phyloP scores from a whole-genome alignment of 1,140 invertebrate species.

The Venturia canescens region DNA sequence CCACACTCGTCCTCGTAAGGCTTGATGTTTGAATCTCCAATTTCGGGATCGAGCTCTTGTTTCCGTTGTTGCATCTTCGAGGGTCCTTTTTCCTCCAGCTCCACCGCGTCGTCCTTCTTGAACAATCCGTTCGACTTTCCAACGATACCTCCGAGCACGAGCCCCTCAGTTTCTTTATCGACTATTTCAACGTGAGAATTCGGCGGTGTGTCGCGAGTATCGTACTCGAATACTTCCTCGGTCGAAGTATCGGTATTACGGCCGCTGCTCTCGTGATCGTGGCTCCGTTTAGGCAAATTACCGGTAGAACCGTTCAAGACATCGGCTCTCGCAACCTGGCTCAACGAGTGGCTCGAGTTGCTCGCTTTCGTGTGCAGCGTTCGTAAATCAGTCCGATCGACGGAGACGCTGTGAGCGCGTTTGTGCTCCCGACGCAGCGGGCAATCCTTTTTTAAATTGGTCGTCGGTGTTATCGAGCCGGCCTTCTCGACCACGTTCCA shows the following conservation, averaged over 20 bases:
- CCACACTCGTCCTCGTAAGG: slow-evolving; percentile 60
- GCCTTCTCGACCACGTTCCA: slow-evolving; percentile 76
- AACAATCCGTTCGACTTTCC: no score
- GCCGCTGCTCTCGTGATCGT: slow-evolving; percentile 41
- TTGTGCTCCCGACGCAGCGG: slow-evolving; percentile 76
- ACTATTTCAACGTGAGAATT: slow-evolving; percentile 73
- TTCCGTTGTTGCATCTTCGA: slow-evolving; percentile 3
- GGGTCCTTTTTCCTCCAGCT: no score
- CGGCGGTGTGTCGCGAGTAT: slow-evolving; percentile 70
- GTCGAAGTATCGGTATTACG: slow-evolving; percentile 65
- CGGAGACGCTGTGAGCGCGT: slow-evolving; percentile 79
- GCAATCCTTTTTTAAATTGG: slow-evolving; percentile 61
- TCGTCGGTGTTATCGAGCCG: slow-evolving; percentile 50
- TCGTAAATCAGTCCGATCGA: slow-evolving; percentile 71
- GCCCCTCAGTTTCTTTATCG: no score
- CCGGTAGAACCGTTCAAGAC: slow-evolving; percentile 13
- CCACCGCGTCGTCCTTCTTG: slow-evolving; percentile 57
- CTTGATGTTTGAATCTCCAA: slow-evolving; percentile 49
- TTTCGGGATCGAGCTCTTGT: slow-evolving; percentile 47
- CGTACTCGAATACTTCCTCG: slow-evolving; percentile 68
- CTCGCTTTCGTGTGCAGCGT: slow-evolving; percentile 65
- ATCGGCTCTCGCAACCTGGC: slow-evolving; percentile 59
- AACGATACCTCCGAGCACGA: no score
- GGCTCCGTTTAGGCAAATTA: slow-evolving; percentile 42
- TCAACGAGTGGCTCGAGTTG: slow-evolving; percentile 69